Evolutionary conservation across 2,797 vertebrate genomes (phyloP), one percentile per base, ranked within the genome.

Genomic region (Moxostoma hubbsi): DNA sequence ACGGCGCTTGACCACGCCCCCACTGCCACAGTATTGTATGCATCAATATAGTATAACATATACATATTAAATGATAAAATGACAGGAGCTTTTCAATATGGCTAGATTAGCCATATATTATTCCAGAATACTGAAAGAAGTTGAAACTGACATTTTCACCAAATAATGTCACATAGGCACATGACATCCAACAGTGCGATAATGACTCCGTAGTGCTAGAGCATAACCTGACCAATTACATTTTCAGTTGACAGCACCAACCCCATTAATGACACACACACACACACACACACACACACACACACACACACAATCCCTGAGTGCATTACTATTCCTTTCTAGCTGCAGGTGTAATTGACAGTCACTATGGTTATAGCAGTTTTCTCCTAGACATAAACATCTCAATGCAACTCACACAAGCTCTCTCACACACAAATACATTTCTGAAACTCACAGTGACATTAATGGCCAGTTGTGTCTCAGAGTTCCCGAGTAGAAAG

Each of bases 401-500:
- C 96, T 97, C 96, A 97, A 96, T 94, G 96, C 93, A 95, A 92
- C 93, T 92, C 92, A 92, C 94, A 93, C 94, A 83, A 66, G 80
- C 66, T 80, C 59, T 65, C 53, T 11, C 57, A 80, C 59, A 70
- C 53, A n/a, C 57, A 57, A 47, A 61, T 63, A 63, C 57, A 89
- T 93, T 90, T 94, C 95, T 94, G 96, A 96, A 96, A 95, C 94
- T 94, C 94, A 93, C 90, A 89, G 93, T 96, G 96, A 97, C 96
- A 97, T 92, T 95, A 97, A 96, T 95, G 96, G 94, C 94, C 95
- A 93, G 94, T 94, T 92, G 94, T 94, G 94, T 94, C 94, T 97
- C 96, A 96, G 95, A 95, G 89, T 90, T 91, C 88, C 91, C 87
- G 86, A 91, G 89, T 91, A 92, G 94, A 95, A 93, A 94, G 93